Evolutionary conservation across 2,797 vertebrate species (phyloP), one percentile per base, ranked within the genome.

Genomic region (Rhinatrema bivittatum): DNA sequence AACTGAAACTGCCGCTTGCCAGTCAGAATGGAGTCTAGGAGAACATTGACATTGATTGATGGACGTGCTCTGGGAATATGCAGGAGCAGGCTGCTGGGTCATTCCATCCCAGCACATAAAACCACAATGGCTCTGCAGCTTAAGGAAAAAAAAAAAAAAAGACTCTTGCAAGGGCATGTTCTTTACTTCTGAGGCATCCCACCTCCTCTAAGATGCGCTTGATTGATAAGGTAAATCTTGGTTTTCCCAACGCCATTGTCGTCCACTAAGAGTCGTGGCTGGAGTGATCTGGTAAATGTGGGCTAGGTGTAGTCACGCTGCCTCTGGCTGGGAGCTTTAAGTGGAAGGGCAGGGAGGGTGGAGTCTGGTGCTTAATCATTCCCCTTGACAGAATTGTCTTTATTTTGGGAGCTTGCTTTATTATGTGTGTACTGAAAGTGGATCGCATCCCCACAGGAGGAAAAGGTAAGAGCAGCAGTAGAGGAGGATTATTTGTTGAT

Each of bases 171-270:
- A 63, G 31, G 1, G 48, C 5, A 27, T 62, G 47, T 30, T 70
- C 64, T 80, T 76, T 53, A 64, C 47, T 54, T 57, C 46, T 58
- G 29, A 69, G 73, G 20, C 44, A 39, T 68, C 45, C 21, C n/a
- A 14, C 2, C 6, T 7, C 53, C 21, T 69, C 32, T 44, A 68
- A 67, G 65, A 56, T 23, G 50, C 28, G 41, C 35, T 56, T 82
- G 65, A 80, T 80, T 76, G 71, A 74, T 75, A 74, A 77, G 65
- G 65, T 76, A 70, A 72, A 56, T 64, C 46, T 68, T 65, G 65
- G 19, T 4, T 53, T 56, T 58, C 25, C n/a, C 41, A 43, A 10
- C 10, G 29, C 6, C 4, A 9, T 16, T 30, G 3, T 50, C 5
- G 3, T 25, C 16, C 35, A 16, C 40, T 46, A 39, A 40, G n/a